Percentiles rank a stretch among this genome's conserved stretches.
These are phyloP conservation scores for Paracentrotus lividus DNA, from an alignment of 53 echinoderm and acorn worm genomes.

Conservation along the genomic window DNA sequence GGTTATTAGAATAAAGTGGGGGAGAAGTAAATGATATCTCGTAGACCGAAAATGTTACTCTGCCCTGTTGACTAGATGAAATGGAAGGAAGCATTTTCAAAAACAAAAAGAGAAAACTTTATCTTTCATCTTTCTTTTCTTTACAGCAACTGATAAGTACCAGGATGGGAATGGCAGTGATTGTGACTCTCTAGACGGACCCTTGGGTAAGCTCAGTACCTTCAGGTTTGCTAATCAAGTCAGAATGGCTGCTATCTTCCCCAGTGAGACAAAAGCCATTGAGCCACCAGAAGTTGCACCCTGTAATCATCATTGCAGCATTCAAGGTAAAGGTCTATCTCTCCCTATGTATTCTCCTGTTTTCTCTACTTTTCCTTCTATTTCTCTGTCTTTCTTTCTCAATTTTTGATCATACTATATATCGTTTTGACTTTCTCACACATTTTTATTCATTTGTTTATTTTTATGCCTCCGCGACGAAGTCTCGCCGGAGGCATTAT, in stretches of 20 bases:
- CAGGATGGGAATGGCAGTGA: slow-evolving; percentile 93
- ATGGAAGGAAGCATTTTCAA: not conserved
- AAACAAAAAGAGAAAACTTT: not conserved
- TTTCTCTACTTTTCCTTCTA: not conserved
- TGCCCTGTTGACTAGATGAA: not conserved
- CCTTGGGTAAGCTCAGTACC: slow-evolving; percentile 56
- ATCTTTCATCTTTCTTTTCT: not conserved
- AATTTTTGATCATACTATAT: not conserved
- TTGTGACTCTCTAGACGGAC: slow-evolving; percentile 87
- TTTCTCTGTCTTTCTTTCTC: not conserved
- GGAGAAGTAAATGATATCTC: not conserved
- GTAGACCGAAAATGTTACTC: not conserved
- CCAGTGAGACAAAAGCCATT: slow-evolving; percentile 79
- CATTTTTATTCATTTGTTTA: too few species aligned
- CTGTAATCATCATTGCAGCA: slow-evolving; percentile 23
- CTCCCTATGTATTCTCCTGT: not conserved
- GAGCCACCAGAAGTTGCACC: slow-evolving; percentile 67
- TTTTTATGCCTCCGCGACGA: too few species aligned
- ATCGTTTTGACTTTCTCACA: not conserved
- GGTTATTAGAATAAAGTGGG: not conserved
- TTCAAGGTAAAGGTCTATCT: not conserved
- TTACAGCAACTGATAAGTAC: slow-evolving; percentile 86
- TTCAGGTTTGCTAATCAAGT: slow-evolving; percentile 71
- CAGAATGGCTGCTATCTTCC: slow-evolving; percentile 83
- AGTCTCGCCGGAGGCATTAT: too few species aligned